Percentiles rank a stretch among this genome's conserved stretches.
phyloP scores from a whole-genome alignment of 1,140 invertebrate genomes.

The Calliopsis andreniformis region DNA sequence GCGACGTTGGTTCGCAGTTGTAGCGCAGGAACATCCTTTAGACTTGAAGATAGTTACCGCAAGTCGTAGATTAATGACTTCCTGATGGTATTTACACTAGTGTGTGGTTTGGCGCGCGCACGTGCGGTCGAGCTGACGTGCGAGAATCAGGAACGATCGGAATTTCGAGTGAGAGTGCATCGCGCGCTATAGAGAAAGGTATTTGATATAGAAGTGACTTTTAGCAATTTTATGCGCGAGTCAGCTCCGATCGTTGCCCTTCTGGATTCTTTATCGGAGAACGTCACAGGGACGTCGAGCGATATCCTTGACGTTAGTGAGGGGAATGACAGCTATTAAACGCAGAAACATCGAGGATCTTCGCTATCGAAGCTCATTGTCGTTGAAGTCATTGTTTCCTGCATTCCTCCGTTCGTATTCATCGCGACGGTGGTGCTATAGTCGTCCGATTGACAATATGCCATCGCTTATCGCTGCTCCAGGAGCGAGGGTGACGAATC shows the following conservation, averaged over 20 bases:
- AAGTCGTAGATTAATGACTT: conserved; percentile 58
- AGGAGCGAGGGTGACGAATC: not conserved
- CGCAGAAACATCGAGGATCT: no score
- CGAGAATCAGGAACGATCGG: conserved; percentile 19
- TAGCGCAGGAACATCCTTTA: conserved; percentile 38
- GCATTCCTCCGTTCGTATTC: no score
- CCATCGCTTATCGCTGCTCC: not conserved
- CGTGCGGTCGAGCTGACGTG: not conserved
- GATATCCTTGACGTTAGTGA: no score
- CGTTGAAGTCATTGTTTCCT: not conserved
- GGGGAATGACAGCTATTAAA: no score
- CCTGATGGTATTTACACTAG: conserved; percentile 48
- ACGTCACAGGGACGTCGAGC: no score
- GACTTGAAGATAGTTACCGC: conserved; percentile 51
- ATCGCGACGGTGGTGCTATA: not conserved
- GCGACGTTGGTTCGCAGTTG: conserved; percentile 8
- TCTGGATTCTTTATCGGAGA: no score
- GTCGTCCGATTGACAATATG: not conserved
- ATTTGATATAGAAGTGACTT: not conserved
- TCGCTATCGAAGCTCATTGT: not conserved
- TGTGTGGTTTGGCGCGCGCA: conserved; percentile 10
- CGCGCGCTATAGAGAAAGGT: not conserved
- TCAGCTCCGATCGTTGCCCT: not conserved
- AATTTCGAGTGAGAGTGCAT: conserved; percentile 38
- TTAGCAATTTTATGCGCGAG: not conserved